A percentile compares a stretch with the other conserved stretches of the same genome.
Evolutionary conservation across 2,113 vertebrate species (phyloP).

Genomic region (Bos javanicus): DNA sequence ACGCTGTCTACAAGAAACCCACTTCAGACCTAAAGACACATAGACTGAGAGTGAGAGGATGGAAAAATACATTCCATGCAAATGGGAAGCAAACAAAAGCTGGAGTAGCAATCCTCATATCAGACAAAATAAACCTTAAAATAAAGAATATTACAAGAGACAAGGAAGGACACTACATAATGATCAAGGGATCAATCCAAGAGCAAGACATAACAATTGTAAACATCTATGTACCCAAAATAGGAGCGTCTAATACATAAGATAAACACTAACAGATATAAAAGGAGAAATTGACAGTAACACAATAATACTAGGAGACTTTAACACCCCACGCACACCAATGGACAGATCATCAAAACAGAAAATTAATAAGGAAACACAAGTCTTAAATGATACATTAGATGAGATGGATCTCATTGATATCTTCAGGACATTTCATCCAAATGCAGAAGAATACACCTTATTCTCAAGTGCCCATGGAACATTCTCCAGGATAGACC

Average conservation of each 20-base stretch:
- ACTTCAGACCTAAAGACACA: not conserved
- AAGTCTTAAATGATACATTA: not conserved
- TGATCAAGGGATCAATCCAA: not conserved
- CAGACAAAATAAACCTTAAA: not conserved
- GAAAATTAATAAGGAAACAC: not conserved
- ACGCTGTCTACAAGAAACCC: not conserved
- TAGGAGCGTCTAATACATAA: not conserved
- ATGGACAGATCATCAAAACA: not conserved
- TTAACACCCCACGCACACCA: rapidly evolving
- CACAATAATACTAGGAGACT: not conserved
- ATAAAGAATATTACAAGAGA: not conserved
- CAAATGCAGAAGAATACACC: not conserved
- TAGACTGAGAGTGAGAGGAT: not conserved
- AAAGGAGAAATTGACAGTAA: not conserved
- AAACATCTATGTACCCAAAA: not conserved
- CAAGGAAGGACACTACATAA: not conserved
- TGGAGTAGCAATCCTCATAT: not conserved
- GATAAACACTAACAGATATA: not conserved
- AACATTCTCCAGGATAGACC: not conserved
- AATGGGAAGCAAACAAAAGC: not conserved
- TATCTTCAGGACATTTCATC: not conserved
- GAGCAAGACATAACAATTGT: not conserved
- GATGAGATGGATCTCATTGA: not conserved
- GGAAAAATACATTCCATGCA: not conserved
- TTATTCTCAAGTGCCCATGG: not conserved